Base-by-base conservation (phyloP, 2,113 vertebrate genomes). In the Apodemus speciosus region DNA sequence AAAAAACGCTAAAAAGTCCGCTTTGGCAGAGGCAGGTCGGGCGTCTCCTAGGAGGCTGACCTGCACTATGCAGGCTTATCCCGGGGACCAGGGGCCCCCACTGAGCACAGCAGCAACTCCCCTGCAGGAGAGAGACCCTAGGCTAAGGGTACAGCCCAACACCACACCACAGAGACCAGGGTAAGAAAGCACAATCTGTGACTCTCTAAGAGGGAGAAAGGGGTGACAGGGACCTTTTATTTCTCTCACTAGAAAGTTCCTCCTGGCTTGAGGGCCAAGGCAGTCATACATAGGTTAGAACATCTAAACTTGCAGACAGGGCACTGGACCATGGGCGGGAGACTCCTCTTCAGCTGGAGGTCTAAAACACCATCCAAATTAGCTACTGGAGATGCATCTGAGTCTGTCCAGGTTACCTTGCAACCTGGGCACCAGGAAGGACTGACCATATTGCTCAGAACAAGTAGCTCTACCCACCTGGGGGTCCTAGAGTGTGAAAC, bases 1-100 rank as follows among this genome's bases (percentile, higher is more conserved):
- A n/a, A n/a, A n/a, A n/a, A 98, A 96, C 80, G 69, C 94, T 97
- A 97, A 96, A 98, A 97, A 93, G 62, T 80, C 89, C 27, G 38
- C 25, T 60, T 88, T 66, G 93, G 90, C 84, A 84, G 79, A 73
- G 3, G 21, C 71, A 18, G 3, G 53, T 14, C 32, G 62, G 91
- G 85, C n/a, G 79, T 69, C 43, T 76, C 2, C 51, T 0, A 0
- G 18, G 49, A 88, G 4, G 68, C 9, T 6, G 75, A 20, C 32
- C 43, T 6, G 58, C 4, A 14, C 4, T 5, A 56, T 20, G 32
- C 27, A 71, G 53, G 62, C 3, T 68, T 60, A 3, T 68, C 53
- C 80, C 46, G 62, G 89, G 60, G 49, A 30, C 14, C n/a, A 30
- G 76, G 9, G 18, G 7, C 27, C 38, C 23, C 21, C 16, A n/a